A percentile compares a stretch with the other conserved stretches of the same genome.
Conservation (phyloP, 2,113 vertebrate species). For the Ovis canadensis region DNA sequence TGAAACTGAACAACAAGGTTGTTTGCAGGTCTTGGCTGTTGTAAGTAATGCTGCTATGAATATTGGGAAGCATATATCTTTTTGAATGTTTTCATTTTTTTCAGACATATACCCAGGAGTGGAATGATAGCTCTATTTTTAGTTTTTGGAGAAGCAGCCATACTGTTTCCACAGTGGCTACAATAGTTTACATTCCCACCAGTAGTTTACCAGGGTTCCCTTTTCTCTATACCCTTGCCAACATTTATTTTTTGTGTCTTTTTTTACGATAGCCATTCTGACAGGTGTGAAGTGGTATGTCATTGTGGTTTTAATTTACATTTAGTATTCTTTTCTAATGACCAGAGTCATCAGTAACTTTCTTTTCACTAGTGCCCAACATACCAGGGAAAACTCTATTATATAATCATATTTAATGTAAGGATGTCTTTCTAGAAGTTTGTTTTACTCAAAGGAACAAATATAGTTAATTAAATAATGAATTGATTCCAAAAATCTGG, state of each 20-base stretch:
- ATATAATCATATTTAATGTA: background rate
- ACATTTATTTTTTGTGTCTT: background rate
- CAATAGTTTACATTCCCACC: background rate
- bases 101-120: background rate
- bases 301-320: background rate
- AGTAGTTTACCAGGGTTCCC: background rate
- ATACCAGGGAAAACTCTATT: background rate
- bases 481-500: background rate
- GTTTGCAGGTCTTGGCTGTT: background rate
- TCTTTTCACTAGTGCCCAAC: background rate
- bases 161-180: background rate
- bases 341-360: background rate
- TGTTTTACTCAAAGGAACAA: background rate
- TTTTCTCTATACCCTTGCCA: background rate
- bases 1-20: background rate
- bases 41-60: background rate
- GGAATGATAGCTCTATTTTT: background rate
- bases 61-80: background rate
- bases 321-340: background rate
- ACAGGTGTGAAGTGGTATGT: background rate
- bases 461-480: slow-evolving; percentile 40
- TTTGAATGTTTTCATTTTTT: background rate
- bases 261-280: background rate
- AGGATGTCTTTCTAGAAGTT: background rate
- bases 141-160: background rate